These are phyloP conservation scores for Andricus grossulariae DNA, from an alignment of 1,140 invertebrate genomes.

Conservation along the genomic window DNA sequence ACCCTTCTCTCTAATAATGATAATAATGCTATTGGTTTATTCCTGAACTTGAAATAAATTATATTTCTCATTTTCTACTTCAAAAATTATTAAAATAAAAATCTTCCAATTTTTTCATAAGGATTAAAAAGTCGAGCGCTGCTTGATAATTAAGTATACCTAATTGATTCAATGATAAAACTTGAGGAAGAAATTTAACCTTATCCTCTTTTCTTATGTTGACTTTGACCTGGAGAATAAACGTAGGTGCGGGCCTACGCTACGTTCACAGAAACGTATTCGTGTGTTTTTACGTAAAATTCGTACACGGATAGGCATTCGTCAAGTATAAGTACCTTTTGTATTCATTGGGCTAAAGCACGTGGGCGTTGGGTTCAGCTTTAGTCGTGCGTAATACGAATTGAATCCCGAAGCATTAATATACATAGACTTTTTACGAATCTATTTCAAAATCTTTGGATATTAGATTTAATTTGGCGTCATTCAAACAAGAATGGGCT, in stretches of 20 bases:
- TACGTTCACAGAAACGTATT: background rate
- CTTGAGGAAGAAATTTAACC: slow-evolving; percentile 1
- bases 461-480: background rate
- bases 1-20: background rate
- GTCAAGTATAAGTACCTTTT: slow-evolving; percentile 14
- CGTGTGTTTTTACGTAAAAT: background rate
- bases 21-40: too few species aligned
- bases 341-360: background rate
- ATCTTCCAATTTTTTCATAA: too few species aligned
- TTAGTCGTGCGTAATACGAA: background rate
- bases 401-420: background rate
- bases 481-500: background rate
- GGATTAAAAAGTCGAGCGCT: too few species aligned
- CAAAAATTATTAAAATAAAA: too few species aligned
- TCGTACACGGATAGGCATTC: slow-evolving; percentile 1
- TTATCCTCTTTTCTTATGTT: slow-evolving; percentile 8
- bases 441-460: background rate
- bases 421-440: background rate
- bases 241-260: slow-evolving; percentile 19
- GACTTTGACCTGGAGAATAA: slow-evolving; percentile 1
- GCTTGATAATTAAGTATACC: too few species aligned
- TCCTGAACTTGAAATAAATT: too few species aligned
- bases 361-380: background rate
- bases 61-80: too few species aligned
- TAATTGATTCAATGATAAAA: background rate